phyloP scores from a whole-genome alignment of 2,797 vertebrate genomes.

The Champsocephalus gunnari region DNA sequence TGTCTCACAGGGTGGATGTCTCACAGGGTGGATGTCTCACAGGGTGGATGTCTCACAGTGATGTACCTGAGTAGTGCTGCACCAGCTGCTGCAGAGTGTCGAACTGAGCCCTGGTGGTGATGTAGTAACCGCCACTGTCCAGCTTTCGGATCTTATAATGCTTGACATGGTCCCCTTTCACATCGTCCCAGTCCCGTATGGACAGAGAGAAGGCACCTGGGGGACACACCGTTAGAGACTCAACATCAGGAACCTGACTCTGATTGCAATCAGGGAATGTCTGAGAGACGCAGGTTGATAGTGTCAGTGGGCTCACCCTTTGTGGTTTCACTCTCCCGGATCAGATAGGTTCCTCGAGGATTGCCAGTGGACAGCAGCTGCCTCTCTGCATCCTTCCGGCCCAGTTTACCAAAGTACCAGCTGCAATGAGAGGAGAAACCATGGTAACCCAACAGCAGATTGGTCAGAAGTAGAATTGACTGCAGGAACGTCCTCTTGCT shows the following conservation, averaged over 20 bases:
- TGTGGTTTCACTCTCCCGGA: slow-evolving; percentile 97
- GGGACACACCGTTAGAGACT: background rate
- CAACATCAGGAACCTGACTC: background rate
- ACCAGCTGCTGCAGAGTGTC: slow-evolving; percentile 96
- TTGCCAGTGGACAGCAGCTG: slow-evolving; percentile 95
- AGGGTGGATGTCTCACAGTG: background rate
- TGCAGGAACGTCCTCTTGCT: background rate
- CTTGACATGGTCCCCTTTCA: slow-evolving; percentile 97
- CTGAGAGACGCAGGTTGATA: background rate
- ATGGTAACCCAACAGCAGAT: background rate
- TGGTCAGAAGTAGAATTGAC: background rate
- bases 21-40: no score
- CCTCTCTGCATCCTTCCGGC: slow-evolving; percentile 96
- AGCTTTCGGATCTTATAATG: slow-evolving; percentile 99
- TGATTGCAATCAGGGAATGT: background rate
- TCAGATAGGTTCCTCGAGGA: slow-evolving; percentile 94
- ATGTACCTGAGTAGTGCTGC: slow-evolving; percentile 94
- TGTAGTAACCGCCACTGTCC: slow-evolving; percentile 98
- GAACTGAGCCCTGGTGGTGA: slow-evolving; percentile 98
- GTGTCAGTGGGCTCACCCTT: slow-evolving; percentile 87
- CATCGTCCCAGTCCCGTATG: slow-evolving; percentile 97
- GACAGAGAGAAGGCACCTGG: slow-evolving; percentile 98
- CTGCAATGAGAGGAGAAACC: slow-evolving; percentile 69
- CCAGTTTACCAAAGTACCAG: slow-evolving; percentile 98
- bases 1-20: no score